Conservation (phyloP, 2,113 vertebrate species). For the Esox niger region DNA sequence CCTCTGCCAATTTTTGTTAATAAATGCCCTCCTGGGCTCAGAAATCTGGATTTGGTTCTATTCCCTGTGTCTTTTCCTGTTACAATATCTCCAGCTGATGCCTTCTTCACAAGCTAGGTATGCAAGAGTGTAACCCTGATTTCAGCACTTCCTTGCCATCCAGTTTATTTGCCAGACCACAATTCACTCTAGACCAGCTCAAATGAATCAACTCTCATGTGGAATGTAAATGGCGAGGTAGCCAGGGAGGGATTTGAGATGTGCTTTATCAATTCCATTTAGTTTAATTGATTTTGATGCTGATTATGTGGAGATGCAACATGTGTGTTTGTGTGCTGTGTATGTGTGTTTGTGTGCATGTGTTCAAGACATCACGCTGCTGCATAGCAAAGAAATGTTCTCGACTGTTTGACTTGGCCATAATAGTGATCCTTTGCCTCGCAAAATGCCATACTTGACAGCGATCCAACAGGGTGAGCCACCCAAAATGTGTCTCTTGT, state of each 20-base stretch:
- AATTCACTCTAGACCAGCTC: conserved; percentile 15
- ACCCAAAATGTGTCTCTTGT: too few species aligned
- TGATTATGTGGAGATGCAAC: neutral
- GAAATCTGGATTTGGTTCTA: too few species aligned
- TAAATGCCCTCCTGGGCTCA: too few species aligned
- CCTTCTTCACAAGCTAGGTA: neutral
- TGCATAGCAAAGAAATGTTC: too few species aligned
- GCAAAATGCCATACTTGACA: too few species aligned
- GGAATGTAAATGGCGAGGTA: conserved; percentile 28
- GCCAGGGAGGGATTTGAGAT: conserved; percentile 6
- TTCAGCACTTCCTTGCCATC: conserved; percentile 29
- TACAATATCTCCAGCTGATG: too few species aligned
- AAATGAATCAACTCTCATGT: conserved; percentile 24
- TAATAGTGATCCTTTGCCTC: too few species aligned
- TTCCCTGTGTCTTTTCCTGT: too few species aligned
- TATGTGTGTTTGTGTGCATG: conserved; percentile 4
- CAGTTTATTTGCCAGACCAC: conserved; percentile 21
- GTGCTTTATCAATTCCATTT: neutral
- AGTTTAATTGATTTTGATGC: neutral
- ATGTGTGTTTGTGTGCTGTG: neutral
- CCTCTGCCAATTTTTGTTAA: too few species aligned
- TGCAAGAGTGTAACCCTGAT: neutral
- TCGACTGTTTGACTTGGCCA: too few species aligned
- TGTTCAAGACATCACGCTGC: too few species aligned
- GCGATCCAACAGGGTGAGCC: too few species aligned